A percentile compares a stretch with the other conserved stretches of the same genome.
These are phyloP conservation scores for Palloptera scutellata DNA, from an alignment of 2,888 invertebrate genomes.

Conservation along the genomic window DNA sequence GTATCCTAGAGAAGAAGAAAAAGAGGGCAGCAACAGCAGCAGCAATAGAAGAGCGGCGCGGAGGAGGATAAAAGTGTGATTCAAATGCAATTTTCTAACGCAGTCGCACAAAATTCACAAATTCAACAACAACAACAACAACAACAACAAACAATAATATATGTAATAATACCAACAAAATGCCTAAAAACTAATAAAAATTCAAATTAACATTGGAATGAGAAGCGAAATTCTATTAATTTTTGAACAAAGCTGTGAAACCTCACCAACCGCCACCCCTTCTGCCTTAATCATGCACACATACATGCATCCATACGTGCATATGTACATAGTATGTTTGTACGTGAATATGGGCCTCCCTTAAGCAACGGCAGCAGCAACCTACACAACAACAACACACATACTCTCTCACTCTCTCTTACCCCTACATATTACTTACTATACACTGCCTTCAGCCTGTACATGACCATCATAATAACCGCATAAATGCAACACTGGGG, in stretches of 20 bases:
- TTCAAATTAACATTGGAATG: slow-evolving; percentile 54
- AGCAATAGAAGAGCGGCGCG: too few species aligned
- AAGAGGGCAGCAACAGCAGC: too few species aligned
- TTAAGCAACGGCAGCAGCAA: slow-evolving; percentile 2
- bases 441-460: not conserved
- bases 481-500: slow-evolving; percentile 22
- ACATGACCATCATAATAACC: not conserved
- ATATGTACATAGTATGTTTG: too few species aligned
- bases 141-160: slow-evolving; percentile 38
- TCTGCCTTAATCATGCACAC: not conserved
- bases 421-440: not conserved
- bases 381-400: slow-evolving; percentile 20
- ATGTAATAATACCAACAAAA: slow-evolving; percentile 46
- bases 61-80: not conserved
- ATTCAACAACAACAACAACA: slow-evolving; percentile 32
- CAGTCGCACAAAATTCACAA: slow-evolving; percentile 54
- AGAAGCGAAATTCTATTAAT: slow-evolving; percentile 19
- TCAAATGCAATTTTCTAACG: slow-evolving; percentile 57
- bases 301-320: too few species aligned
- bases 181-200: slow-evolving; percentile 62
- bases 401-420: not conserved
- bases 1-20: too few species aligned
- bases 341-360: not conserved
- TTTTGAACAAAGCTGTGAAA: not conserved
- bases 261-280: not conserved